phyloP scores from a whole-genome alignment of 2,797 vertebrate genomes.

The Eulemur mongoz region DNA sequence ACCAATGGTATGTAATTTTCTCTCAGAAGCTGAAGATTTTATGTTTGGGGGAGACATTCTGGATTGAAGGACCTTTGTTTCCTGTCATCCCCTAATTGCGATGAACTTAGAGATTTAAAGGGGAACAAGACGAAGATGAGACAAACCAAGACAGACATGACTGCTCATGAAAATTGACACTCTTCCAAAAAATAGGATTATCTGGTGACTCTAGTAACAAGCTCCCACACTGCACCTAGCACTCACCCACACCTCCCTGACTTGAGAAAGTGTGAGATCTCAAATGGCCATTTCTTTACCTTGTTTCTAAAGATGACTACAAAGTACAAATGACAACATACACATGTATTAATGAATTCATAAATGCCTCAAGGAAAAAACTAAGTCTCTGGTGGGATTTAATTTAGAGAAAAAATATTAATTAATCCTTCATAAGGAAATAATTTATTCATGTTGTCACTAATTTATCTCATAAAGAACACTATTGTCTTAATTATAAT shows the following conservation, averaged over 20 bases:
- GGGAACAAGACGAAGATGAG: neutral
- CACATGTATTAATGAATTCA: neutral
- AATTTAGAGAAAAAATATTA: slow-evolving; percentile 33
- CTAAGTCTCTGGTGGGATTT: neutral
- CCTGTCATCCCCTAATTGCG: neutral
- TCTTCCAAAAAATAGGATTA: neutral
- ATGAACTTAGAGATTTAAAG: neutral
- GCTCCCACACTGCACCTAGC: neutral
- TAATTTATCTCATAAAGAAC: neutral
- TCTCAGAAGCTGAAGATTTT: neutral
- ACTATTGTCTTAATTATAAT: neutral
- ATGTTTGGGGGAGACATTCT: neutral
- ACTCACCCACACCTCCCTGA: neutral
- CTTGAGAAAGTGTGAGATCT: neutral
- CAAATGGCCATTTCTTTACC: neutral
- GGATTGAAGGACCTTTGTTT: neutral
- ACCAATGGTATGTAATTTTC: neutral
- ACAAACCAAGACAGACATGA: neutral
- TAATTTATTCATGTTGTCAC: neutral
- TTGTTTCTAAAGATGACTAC: neutral
- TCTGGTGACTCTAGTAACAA: neutral
- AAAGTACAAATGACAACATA: neutral
- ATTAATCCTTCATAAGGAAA: neutral
- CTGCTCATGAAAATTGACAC: neutral
- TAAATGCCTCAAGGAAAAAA: neutral